phyloP scores from a whole-genome alignment of 1,140 invertebrate species.

The Globodera rostochiensis region DNA sequence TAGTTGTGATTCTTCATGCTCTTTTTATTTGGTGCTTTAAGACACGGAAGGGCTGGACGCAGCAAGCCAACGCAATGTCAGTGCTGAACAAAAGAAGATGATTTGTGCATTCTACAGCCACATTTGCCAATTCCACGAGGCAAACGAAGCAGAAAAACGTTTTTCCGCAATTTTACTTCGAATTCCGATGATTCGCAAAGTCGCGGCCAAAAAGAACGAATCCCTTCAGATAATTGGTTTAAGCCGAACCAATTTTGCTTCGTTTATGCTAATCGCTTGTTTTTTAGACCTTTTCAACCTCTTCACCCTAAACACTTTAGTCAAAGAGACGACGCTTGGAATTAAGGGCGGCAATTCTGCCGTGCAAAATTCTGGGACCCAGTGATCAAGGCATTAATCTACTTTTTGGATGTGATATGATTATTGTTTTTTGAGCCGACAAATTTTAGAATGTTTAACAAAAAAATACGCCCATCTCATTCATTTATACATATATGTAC shows the following conservation, averaged over 20 bases:
- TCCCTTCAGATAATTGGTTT: slow-evolving; percentile 57
- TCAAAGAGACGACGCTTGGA: slow-evolving; percentile 61
- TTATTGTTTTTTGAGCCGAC: no score
- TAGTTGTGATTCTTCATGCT: slow-evolving; percentile 22
- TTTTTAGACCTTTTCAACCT: slow-evolving; percentile 61
- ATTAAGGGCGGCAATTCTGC: slow-evolving; percentile 30
- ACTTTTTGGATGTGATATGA: no score
- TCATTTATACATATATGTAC: no score
- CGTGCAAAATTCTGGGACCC: neutral
- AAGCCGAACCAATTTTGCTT: slow-evolving; percentile 44
- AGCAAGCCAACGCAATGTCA: slow-evolving; percentile 62
- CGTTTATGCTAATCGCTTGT: neutral
- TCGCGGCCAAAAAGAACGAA: slow-evolving; percentile 65
- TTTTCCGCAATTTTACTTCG: slow-evolving; percentile 59
- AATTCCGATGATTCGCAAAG: slow-evolving; percentile 65
- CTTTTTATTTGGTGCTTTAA: slow-evolving; percentile 33
- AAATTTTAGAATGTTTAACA: no score
- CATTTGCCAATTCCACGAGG: slow-evolving; percentile 47
- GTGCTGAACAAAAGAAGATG: slow-evolving; percentile 62
- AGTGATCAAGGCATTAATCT: no score
- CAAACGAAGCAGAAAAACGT: slow-evolving; percentile 50
- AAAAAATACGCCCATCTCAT: no score
- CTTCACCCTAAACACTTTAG: slow-evolving; percentile 58
- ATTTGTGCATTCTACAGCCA: slow-evolving; percentile 57
- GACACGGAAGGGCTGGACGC: slow-evolving; percentile 64